phyloP scores from a whole-genome alignment of 2,888 invertebrate genomes.

The Stenurella melanura region DNA sequence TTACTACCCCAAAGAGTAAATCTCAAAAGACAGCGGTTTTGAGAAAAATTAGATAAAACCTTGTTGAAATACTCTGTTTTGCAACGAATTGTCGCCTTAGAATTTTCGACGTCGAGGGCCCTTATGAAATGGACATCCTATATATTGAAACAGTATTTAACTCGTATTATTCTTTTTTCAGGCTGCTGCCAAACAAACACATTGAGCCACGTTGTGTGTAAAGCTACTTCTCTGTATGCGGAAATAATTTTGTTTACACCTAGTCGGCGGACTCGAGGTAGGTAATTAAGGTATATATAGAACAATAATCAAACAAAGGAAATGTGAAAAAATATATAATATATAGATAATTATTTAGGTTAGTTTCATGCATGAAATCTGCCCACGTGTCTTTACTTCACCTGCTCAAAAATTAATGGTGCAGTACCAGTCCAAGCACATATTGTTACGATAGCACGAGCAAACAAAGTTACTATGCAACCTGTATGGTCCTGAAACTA shows the following conservation, averaged over 20 bases:
- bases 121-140: no score
- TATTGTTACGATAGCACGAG: not conserved
- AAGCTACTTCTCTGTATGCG: not conserved
- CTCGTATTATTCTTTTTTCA: no score
- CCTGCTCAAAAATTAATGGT: constrained; percentile 36
- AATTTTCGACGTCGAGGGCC: no score
- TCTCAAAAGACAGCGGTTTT: no score
- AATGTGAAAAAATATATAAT: constrained; percentile 30
- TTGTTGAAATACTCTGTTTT: no score
- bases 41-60: no score
- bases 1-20: no score
- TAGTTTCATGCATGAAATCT: constrained; percentile 38
- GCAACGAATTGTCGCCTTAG: no score
- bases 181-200: no score
- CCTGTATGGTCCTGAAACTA: no score
- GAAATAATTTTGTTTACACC: constrained; percentile 17
- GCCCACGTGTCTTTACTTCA: constrained; percentile 36
- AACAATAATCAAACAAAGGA: constrained; percentile 22
- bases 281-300: not conserved
- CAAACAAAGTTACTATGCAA: not conserved
- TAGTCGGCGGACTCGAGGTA: not conserved
- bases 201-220: not conserved
- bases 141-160: no score
- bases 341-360: constrained; percentile 38
- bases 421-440: constrained; percentile 27